Percentiles rank a stretch among this genome's conserved stretches.
Conservation (phyloP, 2,888 invertebrate species). For the Liopterus haemorrhoidalis region DNA sequence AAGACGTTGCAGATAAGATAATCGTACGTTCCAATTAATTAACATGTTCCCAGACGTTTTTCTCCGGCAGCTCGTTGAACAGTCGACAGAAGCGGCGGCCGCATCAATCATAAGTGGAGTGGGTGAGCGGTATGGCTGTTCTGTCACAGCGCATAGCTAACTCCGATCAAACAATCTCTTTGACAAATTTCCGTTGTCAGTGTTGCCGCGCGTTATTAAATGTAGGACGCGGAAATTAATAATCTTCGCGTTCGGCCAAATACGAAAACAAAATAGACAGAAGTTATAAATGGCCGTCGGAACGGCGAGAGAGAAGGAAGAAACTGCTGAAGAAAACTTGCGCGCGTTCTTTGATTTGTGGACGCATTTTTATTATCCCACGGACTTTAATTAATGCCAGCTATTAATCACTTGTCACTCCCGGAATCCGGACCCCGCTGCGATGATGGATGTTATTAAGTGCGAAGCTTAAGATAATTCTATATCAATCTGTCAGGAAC, state of each 20-base stretch:
- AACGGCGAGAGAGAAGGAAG: slow-evolving; percentile 8
- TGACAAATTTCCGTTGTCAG: slow-evolving; percentile 15
- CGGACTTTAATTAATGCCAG: slow-evolving; percentile 20
- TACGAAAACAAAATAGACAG: slow-evolving; percentile 19
- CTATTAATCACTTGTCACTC: slow-evolving; percentile 22
- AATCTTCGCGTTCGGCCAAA: no score
- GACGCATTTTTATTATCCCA: slow-evolving; percentile 23
- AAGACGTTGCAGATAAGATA: no score
- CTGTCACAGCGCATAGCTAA: no score
- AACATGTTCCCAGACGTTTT: no score
- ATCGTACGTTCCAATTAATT: no score
- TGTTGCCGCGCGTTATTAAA: slow-evolving; percentile 13
- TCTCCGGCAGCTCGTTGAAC: no score
- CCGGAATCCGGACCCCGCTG: slow-evolving; percentile 4
- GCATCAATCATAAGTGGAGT: no score
- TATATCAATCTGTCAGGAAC: slow-evolving; percentile 22
- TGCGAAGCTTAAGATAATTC: slow-evolving; percentile 24
- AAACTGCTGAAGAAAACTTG: not conserved
- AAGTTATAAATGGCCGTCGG: no score
- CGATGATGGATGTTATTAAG: slow-evolving; percentile 21
- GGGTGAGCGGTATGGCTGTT: no score
- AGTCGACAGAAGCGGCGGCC: no score
- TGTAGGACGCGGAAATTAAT: slow-evolving; percentile 17
- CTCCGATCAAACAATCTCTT: slow-evolving; percentile 13
- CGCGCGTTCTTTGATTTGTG: slow-evolving; percentile 20